Base-by-base conservation (phyloP, 2,888 invertebrate genomes). In the Erynnis tages region DNA sequence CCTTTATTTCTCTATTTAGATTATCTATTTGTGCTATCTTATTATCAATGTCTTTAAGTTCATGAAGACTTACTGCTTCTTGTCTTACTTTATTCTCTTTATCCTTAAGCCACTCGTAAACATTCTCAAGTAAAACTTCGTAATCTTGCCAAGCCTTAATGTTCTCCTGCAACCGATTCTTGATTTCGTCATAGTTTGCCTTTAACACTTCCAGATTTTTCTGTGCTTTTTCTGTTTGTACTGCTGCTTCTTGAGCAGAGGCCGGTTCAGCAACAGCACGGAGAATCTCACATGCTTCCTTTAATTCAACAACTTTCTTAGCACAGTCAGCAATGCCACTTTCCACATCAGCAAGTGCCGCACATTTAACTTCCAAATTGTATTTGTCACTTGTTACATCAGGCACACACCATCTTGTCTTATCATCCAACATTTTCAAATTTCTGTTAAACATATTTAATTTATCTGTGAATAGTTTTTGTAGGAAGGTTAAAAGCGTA, bases 331-430 rank as follows among this genome's bases (percentile, higher is more conserved):
- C 82, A 29, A 96, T 91, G 14, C 94, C 94, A 56, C 91, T 91
- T 73, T 94, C 92, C 1, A 96, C 94, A 57, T 97, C 96, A 53
- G 90, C 87, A 25, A 97, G 76, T 0, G 96, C 94, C 1, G 95
- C 93, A 65, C 94, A 91, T 82, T 98, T 98, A 0, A 97, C 96
- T 88, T 98, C 97, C 19, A 98, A 90, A 72, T 97, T 97, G 74
- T 97, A 98, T 74, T 94, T 94, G 71, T 98, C 98, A 68, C 96
- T 97, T 23, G 94, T 93, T 1, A 94, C 92, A 71, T 98, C 97
- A 0, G 97, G 96, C 67, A 94, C 92, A 75, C 98, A 98, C 97
- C 98, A 98, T 8, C 93, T 91, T 0, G 97, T 93, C 79, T 98
- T 98, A 70, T 98, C 98, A 57, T 94, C 94, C 59, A 95, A 93